Base-by-base conservation (phyloP, 1,140 invertebrate genomes). In the Procambarus clarkii region DNA sequence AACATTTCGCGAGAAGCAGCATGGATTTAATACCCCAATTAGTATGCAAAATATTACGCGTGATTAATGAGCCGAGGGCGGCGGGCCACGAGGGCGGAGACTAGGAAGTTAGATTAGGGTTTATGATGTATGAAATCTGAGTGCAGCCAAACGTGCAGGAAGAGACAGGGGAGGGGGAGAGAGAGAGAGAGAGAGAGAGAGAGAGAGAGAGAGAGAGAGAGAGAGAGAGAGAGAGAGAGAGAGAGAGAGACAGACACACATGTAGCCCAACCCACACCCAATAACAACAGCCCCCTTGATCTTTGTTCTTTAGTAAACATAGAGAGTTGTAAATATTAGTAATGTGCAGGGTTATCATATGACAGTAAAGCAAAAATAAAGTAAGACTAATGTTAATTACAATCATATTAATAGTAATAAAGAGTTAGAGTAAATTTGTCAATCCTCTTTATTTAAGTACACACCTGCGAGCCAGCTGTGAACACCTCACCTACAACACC, bases 51-150 rank as follows among this genome's bases (percentile, higher is more conserved):
- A 84, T 84, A 84, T 84, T 58, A 54, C 34, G 34, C 18, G 79
- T 83, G 88, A 90, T 90, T 91, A 91, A 85, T 84, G 74, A 46
- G 54, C 34, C 74, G 44, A 46, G 82, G 54, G 15, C 7, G 34
- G 58, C 21, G 50, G 84, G 44, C 3, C 24, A n/a, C 18, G 45
- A 85, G 15, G 58, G 71, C 69, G 82, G 21, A 78, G 74, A 87
- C 60, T 78, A 48, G 50, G 54, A 87, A 87, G 54, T 87, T 87
- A 87, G 58, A 87, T 87, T 87, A 76, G 76, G 58, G 24, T 87
- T 80, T 87, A 80, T 87, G 86, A 87, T 87, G 76, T 87, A 87
- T 87, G 76, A 87, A 87, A 87, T 87, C 86, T 79, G 34, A 80
- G 50, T 87, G 24, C 44, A 58, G 34, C 71, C 69, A 86, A 71